A percentile compares a stretch with the other conserved stretches of the same genome.
These are phyloP conservation scores for Amblyteles armatorius DNA, from an alignment of 2,888 invertebrate species.

Conservation along the genomic window DNA sequence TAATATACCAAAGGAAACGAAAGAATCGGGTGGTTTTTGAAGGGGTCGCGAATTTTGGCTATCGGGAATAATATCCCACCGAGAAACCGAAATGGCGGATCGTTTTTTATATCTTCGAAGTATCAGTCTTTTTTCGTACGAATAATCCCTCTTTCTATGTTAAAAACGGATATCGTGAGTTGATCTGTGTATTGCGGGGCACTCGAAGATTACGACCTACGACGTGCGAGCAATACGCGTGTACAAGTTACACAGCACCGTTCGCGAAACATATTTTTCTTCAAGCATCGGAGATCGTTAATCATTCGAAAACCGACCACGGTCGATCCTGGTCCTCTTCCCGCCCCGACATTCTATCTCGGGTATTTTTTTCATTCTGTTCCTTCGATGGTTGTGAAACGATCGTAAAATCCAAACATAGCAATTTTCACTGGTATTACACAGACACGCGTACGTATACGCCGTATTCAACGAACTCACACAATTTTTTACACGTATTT, in stretches of 20 bases:
- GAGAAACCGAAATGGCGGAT: not conserved
- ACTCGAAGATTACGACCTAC: slow-evolving; percentile 6
- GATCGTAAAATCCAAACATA: slow-evolving; percentile 10
- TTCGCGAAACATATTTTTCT: not conserved
- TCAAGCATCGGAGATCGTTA: not conserved
- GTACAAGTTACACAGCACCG: not conserved
- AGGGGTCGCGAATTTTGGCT: slow-evolving; percentile 1
- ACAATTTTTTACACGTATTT: slow-evolving; percentile 36
- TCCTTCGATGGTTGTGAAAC: slow-evolving; percentile 60
- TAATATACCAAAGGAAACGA: slow-evolving; percentile 18
- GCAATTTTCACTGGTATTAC: slow-evolving; percentile 7
- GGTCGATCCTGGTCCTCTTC: not conserved
- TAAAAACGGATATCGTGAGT: not conserved
- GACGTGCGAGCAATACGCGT: not conserved
- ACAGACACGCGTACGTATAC: slow-evolving; percentile 1
- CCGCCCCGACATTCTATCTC: not conserved
- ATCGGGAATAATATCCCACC: slow-evolving; percentile 26
- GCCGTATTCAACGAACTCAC: not conserved
- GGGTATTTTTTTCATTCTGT: not conserved
- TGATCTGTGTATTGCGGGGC: slow-evolving; percentile 1
- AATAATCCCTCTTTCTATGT: slow-evolving; percentile 14
- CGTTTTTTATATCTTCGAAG: slow-evolving; percentile 24
- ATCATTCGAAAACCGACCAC: not conserved
- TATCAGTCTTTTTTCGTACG: slow-evolving; percentile 29
- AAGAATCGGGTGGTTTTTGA: slow-evolving; percentile 3